Conservation (phyloP, 2,797 vertebrate species). For the Tenualosa ilisha region DNA sequence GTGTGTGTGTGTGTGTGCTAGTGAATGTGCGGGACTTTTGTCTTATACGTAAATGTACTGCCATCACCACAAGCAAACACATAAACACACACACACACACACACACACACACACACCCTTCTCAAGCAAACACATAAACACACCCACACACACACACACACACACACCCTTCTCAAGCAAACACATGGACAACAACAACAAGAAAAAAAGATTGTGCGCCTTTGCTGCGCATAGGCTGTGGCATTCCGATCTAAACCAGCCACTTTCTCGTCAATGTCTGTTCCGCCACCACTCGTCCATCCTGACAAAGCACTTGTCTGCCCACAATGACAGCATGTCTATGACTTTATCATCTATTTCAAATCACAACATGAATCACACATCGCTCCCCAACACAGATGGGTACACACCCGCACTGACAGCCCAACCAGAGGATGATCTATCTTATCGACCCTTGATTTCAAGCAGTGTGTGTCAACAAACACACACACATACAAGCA, state of each 20-base stretch:
- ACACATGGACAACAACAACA: not conserved
- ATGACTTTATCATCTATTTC: slow-evolving; percentile 19
- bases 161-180: slow-evolving; percentile 14
- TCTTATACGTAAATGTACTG: too few relatives aligned
- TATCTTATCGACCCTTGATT: not conserved
- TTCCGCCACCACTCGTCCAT: not conserved
- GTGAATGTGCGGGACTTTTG: slow-evolving; percentile 58
- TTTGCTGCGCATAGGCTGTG: not conserved
- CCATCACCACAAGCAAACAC: slow-evolving; percentile 10
- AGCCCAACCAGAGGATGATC: not conserved
- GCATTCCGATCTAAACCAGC: not conserved
- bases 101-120: slow-evolving; percentile 32
- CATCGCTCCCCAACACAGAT: not conserved
- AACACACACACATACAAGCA: slow-evolving; percentile 26
- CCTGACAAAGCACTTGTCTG: slow-evolving; percentile 7
- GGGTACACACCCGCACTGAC: not conserved
- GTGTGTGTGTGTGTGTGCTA: slow-evolving; percentile 34
- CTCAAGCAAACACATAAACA: not conserved
- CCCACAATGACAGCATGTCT: slow-evolving; percentile 23
- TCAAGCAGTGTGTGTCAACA: slow-evolving; percentile 13
- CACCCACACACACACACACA: slow-evolving; percentile 34
- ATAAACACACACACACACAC: too few relatives aligned
- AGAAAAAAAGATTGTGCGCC: not conserved
- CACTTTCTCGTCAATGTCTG: not conserved
- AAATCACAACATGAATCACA: slow-evolving; percentile 14